These are phyloP conservation scores for Anoura caudifer DNA, from an alignment of 2,113 vertebrate genomes.

Conservation along the genomic window DNA sequence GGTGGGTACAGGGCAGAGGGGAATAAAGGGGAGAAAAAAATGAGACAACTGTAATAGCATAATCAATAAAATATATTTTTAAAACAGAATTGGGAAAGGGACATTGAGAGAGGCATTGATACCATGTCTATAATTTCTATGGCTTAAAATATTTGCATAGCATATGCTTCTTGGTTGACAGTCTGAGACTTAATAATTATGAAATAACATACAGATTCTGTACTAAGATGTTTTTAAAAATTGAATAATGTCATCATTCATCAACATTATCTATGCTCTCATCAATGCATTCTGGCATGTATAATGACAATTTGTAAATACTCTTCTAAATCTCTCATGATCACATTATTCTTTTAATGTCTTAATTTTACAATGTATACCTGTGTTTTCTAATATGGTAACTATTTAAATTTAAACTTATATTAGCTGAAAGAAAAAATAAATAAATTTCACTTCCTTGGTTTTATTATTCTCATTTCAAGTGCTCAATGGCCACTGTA, in stretches of 20 bases:
- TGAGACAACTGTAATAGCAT: no score
- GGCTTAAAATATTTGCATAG: not conserved
- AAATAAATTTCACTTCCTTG: not conserved
- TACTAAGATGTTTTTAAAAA: not conserved
- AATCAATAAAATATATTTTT: no score
- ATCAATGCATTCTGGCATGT: not conserved
- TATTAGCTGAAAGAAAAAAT: slow-evolving; percentile 3
- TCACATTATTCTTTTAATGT: not conserved
- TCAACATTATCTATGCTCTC: not conserved
- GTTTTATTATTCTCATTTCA: slow-evolving; percentile 1
- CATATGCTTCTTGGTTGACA: not conserved
- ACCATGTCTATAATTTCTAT: not conserved
- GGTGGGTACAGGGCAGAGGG: no score
- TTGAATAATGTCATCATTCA: not conserved
- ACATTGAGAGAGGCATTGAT: not conserved
- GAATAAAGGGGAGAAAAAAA: no score
- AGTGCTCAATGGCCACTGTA: not conserved
- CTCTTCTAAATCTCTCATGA: not conserved
- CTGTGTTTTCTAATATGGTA: not conserved
- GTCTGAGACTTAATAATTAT: not conserved
- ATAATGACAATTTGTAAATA: slow-evolving; percentile 25
- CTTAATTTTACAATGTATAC: not conserved
- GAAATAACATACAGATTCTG: not conserved
- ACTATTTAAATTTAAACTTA: not conserved
- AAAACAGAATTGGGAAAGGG: not conserved